phyloP scores from a whole-genome alignment of 2,113 vertebrate genomes.

The Scomber scombrus region DNA sequence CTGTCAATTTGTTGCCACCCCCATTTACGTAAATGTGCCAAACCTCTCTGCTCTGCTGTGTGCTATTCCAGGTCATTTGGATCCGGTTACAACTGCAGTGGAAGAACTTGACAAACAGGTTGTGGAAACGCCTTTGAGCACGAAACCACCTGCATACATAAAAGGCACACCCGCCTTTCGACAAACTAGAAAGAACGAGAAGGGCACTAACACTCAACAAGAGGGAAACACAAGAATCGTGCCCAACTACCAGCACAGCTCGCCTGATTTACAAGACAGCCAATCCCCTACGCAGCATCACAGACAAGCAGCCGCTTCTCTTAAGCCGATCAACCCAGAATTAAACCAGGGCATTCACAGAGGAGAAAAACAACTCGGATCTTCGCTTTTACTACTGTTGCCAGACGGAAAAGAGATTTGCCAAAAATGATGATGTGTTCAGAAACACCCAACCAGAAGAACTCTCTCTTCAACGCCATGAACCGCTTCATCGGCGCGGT shows the following conservation, averaged over 20 bases:
- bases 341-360: constrained; percentile 30
- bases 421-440: constrained; percentile 84
- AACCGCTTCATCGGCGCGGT: constrained; percentile 97
- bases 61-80: constrained; percentile 66
- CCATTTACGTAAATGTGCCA: constrained; percentile 1
- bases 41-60: constrained; percentile 17
- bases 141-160: constrained; percentile 33
- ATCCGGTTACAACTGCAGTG: constrained; percentile 56
- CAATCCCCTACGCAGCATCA: constrained; percentile 43
- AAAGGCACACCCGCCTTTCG: neutral
- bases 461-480: constrained; percentile 97
- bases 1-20: constrained; percentile 51
- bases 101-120: constrained; percentile 76
- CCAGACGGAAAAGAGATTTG: neutral
- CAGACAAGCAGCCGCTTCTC: constrained; percentile 23
- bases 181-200: constrained; percentile 8
- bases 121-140: constrained; percentile 64
- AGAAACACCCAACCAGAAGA: constrained; percentile 92
- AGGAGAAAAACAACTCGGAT: constrained; percentile 10
- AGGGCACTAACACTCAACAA: neutral
- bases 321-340: constrained; percentile 64
- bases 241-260: neutral
- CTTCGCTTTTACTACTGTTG: neutral
- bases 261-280: constrained; percentile 38
- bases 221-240: constrained; percentile 7